Evolutionary conservation across 1,140 invertebrate genomes (phyloP).

Genomic region (Bombus superbus): DNA sequence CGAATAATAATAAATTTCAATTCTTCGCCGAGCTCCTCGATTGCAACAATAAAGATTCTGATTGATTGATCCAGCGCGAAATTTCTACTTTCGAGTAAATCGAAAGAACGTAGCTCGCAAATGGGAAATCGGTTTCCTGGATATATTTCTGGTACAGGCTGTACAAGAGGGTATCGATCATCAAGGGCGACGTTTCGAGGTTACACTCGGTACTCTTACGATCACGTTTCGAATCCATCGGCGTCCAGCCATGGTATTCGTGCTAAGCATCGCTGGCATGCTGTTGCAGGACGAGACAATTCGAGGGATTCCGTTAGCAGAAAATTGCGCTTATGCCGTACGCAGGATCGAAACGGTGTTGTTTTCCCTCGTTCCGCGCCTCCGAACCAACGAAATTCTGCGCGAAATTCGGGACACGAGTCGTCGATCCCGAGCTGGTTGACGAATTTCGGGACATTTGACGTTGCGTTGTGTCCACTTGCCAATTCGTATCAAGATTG

Average conservation of each 20-base stretch:
- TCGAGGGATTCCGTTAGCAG: constrained; percentile 47
- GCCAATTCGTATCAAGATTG: neutral
- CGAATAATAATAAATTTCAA: no score
- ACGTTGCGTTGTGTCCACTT: neutral
- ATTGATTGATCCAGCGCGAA: no score
- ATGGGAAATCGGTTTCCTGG: no score
- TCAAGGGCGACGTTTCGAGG: constrained; percentile 16
- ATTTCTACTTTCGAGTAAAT: no score
- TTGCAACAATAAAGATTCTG: no score
- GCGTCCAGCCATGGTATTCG: constrained; percentile 32
- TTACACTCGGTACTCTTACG: constrained; percentile 55
- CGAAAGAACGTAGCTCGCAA: no score
- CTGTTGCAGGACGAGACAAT: constrained; percentile 56
- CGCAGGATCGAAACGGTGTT: neutral
- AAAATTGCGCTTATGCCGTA: constrained; percentile 35
- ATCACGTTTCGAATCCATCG: constrained; percentile 59
- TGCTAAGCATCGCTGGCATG: constrained; percentile 35
- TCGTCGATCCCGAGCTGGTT: neutral
- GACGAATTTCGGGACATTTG: neutral
- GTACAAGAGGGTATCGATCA: constrained; percentile 60
- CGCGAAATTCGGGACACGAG: constrained; percentile 7
- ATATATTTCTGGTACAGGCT: constrained; percentile 34
- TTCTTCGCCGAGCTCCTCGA: no score
- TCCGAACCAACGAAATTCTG: constrained; percentile 15
- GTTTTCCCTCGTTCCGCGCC: neutral